Evolutionary conservation across 2,113 vertebrate species (phyloP).

Genomic region (Macrotis lagotis): DNA sequence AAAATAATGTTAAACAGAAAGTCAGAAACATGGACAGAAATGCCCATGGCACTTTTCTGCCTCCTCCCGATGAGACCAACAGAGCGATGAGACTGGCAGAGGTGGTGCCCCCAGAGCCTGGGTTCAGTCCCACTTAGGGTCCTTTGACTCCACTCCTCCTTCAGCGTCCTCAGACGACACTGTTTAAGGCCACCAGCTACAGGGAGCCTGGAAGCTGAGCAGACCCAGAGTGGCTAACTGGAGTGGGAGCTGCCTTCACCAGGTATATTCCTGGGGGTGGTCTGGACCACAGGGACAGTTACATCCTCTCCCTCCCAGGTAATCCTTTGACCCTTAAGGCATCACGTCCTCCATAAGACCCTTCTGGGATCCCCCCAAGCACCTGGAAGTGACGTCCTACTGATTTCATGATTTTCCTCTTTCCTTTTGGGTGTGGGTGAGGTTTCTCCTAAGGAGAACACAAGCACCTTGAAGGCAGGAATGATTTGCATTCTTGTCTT

Average conservation of each 20-base stretch:
- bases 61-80: neutral
- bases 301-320: too few relatives aligned
- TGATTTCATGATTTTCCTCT: too few relatives aligned
- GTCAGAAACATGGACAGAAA: neutral
- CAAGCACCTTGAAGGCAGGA: too few relatives aligned
- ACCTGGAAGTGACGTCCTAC: too few relatives aligned
- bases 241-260: accelerated
- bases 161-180: too few relatives aligned
- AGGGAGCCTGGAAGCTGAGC: too few relatives aligned
- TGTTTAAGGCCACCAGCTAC: neutral
- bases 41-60: neutral
- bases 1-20: neutral
- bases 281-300: neutral
- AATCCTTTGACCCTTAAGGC: neutral
- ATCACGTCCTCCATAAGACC: neutral
- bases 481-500: neutral
- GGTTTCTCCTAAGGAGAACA: too few relatives aligned
- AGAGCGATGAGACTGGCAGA: neutral
- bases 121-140: too few relatives aligned
- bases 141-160: too few relatives aligned
- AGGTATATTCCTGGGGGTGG: neutral
- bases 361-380: neutral
- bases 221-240: neutral
- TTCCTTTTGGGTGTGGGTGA: too few relatives aligned
- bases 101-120: too few relatives aligned